A percentile compares a stretch with the other conserved stretches of the same genome.
Conservation (phyloP, 2,888 invertebrate genomes). For the Calameuta idolon region DNA sequence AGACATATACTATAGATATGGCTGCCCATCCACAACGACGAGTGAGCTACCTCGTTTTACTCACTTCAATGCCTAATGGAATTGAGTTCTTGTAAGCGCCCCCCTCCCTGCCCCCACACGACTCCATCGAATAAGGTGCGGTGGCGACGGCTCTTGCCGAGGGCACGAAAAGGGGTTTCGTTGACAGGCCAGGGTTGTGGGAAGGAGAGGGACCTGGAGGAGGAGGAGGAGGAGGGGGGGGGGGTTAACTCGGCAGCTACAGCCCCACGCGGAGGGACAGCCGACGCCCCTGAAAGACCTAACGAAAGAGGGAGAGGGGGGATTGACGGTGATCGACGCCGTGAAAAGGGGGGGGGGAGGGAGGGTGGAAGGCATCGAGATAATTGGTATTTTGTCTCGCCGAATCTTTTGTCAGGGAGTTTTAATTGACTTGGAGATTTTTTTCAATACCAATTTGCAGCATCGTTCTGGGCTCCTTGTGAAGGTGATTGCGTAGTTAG, state of each 20-base stretch:
- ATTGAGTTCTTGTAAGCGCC: slow-evolving; percentile 58
- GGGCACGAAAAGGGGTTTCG: slow-evolving; percentile 13
- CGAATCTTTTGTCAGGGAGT: slow-evolving; percentile 54
- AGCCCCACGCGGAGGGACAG: no score
- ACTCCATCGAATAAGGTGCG: slow-evolving; percentile 1
- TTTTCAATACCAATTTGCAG: slow-evolving; percentile 53
- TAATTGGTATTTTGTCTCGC: slow-evolving; percentile 62
- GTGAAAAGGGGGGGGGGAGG: slow-evolving; percentile 17
- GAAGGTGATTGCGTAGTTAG: neutral
- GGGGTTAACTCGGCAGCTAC: slow-evolving; percentile 17
- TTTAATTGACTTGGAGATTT: slow-evolving; percentile 59
- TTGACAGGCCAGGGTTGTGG: slow-evolving; percentile 32
- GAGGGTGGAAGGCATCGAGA: slow-evolving; percentile 42
- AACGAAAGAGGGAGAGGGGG: slow-evolving; percentile 22
- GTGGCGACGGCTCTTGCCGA: slow-evolving; percentile 8
- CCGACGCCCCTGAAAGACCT: no score
- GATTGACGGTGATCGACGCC: slow-evolving; percentile 23
- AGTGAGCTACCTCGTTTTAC: slow-evolving; percentile 54
- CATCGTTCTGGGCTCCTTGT: slow-evolving; percentile 27
- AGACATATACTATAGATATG: slow-evolving; percentile 22
- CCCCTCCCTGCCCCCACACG: no score
- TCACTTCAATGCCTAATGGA: slow-evolving; percentile 62
- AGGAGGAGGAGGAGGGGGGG: slow-evolving; percentile 15
- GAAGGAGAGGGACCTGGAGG: slow-evolving; percentile 1
- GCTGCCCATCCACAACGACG: slow-evolving; percentile 45